A percentile compares a stretch with the other conserved stretches of the same genome.
These are phyloP conservation scores for Drosophila flavopinicola DNA, from an alignment of 2,888 invertebrate species.

Conservation along the genomic window DNA sequence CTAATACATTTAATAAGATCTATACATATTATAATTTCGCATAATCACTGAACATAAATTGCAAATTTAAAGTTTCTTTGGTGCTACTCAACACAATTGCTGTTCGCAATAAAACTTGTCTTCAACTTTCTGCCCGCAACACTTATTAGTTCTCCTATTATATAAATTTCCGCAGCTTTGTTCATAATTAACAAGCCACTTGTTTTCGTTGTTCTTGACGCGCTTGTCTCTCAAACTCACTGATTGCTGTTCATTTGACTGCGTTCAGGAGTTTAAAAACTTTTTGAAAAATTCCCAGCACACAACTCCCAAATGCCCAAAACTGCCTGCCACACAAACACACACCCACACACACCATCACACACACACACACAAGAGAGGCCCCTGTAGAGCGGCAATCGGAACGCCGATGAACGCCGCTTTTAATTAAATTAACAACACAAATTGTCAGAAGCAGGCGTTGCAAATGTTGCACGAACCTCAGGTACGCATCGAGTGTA, in stretches of 20 bases:
- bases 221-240: neutral
- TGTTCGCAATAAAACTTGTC: no score
- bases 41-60: no score
- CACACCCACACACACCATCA: slow-evolving; percentile 30
- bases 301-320: slow-evolving; percentile 3
- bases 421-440: slow-evolving; percentile 78
- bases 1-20: neutral
- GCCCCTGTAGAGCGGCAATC: slow-evolving; percentile 14
- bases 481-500: slow-evolving; percentile 30
- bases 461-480: slow-evolving; percentile 50
- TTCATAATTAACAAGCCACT: slow-evolving; percentile 14
- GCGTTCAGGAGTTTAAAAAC: slow-evolving; percentile 24
- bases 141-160: neutral
- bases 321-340: slow-evolving; percentile 32
- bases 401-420: slow-evolving; percentile 36
- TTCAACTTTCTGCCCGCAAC: neutral
- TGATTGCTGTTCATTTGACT: slow-evolving; percentile 31
- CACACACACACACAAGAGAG: slow-evolving; percentile 26
- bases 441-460: slow-evolving; percentile 71
- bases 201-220: slow-evolving; percentile 15
- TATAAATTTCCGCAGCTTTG: neutral
- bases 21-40: neutral
- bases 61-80: no score
- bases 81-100: neutral
- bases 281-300: slow-evolving; percentile 18